Conservation (phyloP, 2,888 invertebrate genomes). For the Pogonocherus hispidulus region DNA sequence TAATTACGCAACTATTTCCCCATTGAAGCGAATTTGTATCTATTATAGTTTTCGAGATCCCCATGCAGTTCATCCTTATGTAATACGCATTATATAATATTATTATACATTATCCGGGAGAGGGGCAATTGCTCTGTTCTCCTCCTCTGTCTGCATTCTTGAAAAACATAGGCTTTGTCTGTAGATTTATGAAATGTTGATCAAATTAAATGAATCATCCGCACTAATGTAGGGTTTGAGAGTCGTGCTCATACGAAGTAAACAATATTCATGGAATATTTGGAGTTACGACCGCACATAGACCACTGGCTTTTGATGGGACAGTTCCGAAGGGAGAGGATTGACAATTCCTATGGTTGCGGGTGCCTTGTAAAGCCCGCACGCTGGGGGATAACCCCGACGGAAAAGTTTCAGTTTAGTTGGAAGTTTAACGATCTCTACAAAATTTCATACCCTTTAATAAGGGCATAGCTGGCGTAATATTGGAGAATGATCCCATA, state of each 20-base stretch:
- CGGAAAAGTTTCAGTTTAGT: slow-evolving; percentile 27
- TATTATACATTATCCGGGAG: no score
- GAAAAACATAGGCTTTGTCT: no score
- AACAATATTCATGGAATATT: slow-evolving; percentile 56
- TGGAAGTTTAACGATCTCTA: slow-evolving; percentile 11
- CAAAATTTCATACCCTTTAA: not conserved
- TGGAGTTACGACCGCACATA: slow-evolving; percentile 50
- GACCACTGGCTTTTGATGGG: slow-evolving; percentile 52
- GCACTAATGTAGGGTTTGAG: not conserved
- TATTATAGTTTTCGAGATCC: no score
- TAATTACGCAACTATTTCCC: no score
- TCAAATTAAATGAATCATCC: not conserved
- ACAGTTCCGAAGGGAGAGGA: slow-evolving; percentile 41
- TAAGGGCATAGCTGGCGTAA: not conserved
- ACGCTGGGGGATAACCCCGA: slow-evolving; percentile 24
- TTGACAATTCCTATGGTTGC: slow-evolving; percentile 35
- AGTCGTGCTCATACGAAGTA: slow-evolving; percentile 28
- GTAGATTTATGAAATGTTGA: no score
- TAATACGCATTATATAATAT: no score
- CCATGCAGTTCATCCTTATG: no score
- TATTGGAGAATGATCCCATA: not conserved
- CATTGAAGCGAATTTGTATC: no score
- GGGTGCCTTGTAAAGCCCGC: slow-evolving; percentile 11
- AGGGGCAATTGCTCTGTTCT: no score
- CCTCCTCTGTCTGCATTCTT: no score